These are phyloP conservation scores for Desmophyllum pertusum DNA, from an alignment of 92 coral and sea anemone genomes.

Conservation along the genomic window DNA sequence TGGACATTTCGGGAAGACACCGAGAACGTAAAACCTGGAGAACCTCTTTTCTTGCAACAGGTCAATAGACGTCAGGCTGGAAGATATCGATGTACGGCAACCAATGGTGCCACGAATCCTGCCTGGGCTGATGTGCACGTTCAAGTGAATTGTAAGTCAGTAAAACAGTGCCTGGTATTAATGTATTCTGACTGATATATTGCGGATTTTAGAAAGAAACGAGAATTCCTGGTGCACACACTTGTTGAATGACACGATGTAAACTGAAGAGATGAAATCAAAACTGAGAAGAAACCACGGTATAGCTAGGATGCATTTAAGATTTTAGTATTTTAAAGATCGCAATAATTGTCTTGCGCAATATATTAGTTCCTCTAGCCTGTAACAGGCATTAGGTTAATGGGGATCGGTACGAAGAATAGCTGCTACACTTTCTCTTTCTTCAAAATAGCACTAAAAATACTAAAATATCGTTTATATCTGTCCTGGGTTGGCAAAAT, in stretches of 20 bases:
- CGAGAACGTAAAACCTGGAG: not conserved
- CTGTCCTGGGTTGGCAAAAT: no score
- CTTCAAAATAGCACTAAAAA: no score
- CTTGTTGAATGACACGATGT: not conserved
- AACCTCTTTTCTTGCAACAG: not conserved
- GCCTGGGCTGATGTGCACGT: conserved; percentile 3
- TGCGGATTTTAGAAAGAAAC: not conserved
- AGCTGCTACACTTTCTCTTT: no score
- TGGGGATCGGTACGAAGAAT: no score
- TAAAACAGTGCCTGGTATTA: not conserved
- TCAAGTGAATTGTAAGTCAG: conserved; percentile 24
- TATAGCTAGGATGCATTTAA: no score
- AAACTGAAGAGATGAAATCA: not conserved
- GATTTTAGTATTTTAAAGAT: not conserved
- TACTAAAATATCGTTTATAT: no score
- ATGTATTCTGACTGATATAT: not conserved
- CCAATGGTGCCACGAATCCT: conserved; percentile 2
- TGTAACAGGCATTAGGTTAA: no score
- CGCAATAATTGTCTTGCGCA: not conserved
- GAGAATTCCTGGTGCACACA: not conserved
- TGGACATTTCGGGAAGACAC: conserved; percentile 12
- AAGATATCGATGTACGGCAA: conserved; percentile 40
- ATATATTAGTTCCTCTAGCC: no score
- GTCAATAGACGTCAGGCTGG: conserved; percentile 23
- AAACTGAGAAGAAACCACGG: not conserved